These are phyloP conservation scores for Sebastes kiyomatsui DNA, from an alignment of 2,797 vertebrate species.

Conservation along the genomic window DNA sequence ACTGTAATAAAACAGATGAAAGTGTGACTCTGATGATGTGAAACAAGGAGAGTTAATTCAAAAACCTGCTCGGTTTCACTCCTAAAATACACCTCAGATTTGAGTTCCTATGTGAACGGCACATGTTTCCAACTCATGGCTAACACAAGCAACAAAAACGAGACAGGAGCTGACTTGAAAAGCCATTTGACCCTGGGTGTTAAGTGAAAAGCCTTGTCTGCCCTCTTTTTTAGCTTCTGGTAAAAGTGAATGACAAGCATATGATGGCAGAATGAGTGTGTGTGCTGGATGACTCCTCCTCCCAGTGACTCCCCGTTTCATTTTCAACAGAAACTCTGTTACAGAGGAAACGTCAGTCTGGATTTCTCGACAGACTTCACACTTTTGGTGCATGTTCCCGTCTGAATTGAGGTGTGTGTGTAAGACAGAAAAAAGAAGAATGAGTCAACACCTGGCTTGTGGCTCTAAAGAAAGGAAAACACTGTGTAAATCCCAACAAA, in stretches of 20 bases:
- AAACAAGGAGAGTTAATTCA: not conserved
- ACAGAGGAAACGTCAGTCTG: slow-evolving; percentile 10
- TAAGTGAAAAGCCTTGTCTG: not conserved
- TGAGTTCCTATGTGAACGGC: slow-evolving; percentile 5
- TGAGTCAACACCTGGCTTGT: slow-evolving; percentile 52
- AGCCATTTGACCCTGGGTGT: not conserved
- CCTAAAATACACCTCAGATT: slow-evolving; percentile 34
- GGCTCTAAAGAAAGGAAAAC: slow-evolving; percentile 21
- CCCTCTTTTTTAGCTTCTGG: slow-evolving; percentile 35
- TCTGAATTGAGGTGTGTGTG: not conserved
- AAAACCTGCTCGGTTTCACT: not conserved
- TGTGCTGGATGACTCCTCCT: slow-evolving; percentile 1
- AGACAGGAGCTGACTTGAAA: slow-evolving; percentile 12
- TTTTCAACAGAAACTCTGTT: slow-evolving; percentile 44
- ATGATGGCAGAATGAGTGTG: slow-evolving; percentile 19
- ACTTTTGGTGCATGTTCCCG: not conserved
- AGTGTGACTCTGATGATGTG: not conserved
- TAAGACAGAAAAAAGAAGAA: not conserved
- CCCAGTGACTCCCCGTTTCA: slow-evolving; percentile 1
- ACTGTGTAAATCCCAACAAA: slow-evolving; percentile 30
- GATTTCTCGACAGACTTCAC: slow-evolving; percentile 17
- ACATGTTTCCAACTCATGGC: slow-evolving; percentile 34
- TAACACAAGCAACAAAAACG: slow-evolving; percentile 41
- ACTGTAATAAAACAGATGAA: not conserved
- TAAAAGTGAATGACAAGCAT: slow-evolving; percentile 43